Evolutionary conservation across 2,888 invertebrate species (phyloP), one percentile per base, ranked within the genome.

Genomic region (Urechis unicinctus): DNA sequence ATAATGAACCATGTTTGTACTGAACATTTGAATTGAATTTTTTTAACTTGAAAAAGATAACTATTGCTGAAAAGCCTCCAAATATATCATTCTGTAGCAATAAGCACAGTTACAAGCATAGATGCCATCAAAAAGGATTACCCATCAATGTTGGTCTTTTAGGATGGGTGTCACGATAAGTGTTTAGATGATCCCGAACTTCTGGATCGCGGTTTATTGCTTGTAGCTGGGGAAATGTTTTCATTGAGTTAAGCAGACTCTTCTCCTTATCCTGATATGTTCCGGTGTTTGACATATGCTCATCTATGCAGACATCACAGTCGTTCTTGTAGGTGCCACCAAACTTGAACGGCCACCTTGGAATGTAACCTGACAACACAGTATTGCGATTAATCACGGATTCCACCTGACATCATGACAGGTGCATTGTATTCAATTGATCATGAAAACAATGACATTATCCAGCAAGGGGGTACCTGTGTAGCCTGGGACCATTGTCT

Each of bases 301-400:
- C 67, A 50, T 74, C 74, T 24, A 78, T 71, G 62, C 74, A 74
- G 21, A 61, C 58, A 57, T 78, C 77, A 61, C 75, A 76, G 61
- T 75, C 74, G 21, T 67, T 66, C 61, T 73, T 73, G 64, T 78
- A 78, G 28, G 77, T 77, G 53, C 69, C 68, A 36, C 78, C 76
- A 64, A 74, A 78, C 61, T 70, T 69, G 65, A 73, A 78, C 13
- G 73, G 67, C 68, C 71, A 67, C 46, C 73, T 61, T 13, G 78
- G 78, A 49, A 78, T 71, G 60, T 77, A 77, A 13, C 77, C 78
- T 63, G 53, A 9, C 50, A 45, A 9, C 26, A 54, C 5, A 21
- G 42, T 17, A 31, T 9, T 6, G 5, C 30, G 21, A 21, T 45
- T 45, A n/a, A n/a, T n/a, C n/a, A n/a, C n/a, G 9, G 9, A 13